Conservation (phyloP, 2,888 invertebrate species). For the Ethmia dodecea region DNA sequence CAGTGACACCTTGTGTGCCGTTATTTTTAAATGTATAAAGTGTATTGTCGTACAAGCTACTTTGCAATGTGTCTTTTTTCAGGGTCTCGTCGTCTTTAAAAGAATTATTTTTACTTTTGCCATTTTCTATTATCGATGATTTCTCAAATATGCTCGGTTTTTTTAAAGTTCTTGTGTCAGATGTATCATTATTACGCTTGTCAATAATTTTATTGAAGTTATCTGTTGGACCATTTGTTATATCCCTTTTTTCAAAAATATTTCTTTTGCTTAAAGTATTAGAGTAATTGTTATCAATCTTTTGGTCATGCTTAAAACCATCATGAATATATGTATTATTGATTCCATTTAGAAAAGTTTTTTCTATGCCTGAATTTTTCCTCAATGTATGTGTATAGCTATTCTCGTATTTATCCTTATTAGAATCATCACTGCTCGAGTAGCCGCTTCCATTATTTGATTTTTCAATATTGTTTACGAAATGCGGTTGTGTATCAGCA, state of each 20-base stretch:
- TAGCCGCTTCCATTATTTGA: slow-evolving; percentile 41
- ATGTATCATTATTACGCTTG: slow-evolving; percentile 29
- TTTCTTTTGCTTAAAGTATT: slow-evolving; percentile 61
- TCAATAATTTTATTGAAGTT: slow-evolving; percentile 28
- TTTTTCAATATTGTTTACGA: slow-evolving; percentile 36
- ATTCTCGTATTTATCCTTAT: slow-evolving; percentile 47
- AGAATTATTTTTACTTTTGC: slow-evolving; percentile 24
- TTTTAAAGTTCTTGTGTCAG: slow-evolving; percentile 29
- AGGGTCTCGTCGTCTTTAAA: slow-evolving; percentile 32
- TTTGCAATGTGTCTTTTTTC: slow-evolving; percentile 36
- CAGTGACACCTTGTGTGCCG: slow-evolving; percentile 23
- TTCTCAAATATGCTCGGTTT: slow-evolving; percentile 23
- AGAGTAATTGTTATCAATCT: slow-evolving; percentile 44
- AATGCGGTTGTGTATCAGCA: slow-evolving; percentile 23
- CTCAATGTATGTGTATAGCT: slow-evolving; percentile 40
- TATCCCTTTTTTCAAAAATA: slow-evolving; percentile 52
- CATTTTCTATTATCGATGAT: slow-evolving; percentile 11
- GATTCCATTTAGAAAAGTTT: slow-evolving; percentile 45
- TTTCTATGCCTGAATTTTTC: slow-evolving; percentile 43
- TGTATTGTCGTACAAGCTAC: slow-evolving; percentile 53
- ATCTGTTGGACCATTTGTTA: slow-evolving; percentile 25
- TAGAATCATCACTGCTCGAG: slow-evolving; percentile 44
- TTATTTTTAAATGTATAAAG: slow-evolving; percentile 43
- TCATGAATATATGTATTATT: slow-evolving; percentile 34
- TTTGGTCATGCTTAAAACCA: slow-evolving; percentile 36